Conservation (phyloP, 2,888 invertebrate species). For the Scaptomyza parva region DNA sequence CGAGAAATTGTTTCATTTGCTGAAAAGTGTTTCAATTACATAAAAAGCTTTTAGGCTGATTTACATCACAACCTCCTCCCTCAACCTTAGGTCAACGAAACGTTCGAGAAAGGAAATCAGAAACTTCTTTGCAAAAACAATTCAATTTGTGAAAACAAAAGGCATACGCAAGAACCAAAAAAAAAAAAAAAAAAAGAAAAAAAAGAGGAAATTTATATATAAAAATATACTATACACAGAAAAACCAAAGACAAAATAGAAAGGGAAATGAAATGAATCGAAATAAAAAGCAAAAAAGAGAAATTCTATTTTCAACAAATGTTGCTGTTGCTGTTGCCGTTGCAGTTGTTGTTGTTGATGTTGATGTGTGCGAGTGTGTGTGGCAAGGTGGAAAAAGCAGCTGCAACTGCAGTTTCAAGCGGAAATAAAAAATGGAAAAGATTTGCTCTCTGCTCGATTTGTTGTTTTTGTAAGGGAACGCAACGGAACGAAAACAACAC, state of each 20-base stretch:
- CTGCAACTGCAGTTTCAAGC: constrained; percentile 58
- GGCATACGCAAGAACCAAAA: constrained; percentile 29
- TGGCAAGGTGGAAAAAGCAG: constrained; percentile 47
- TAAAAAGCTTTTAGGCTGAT: constrained; percentile 64
- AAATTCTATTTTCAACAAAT: constrained; percentile 53
- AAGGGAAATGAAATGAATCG: constrained; percentile 49
- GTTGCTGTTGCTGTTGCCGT: neutral
- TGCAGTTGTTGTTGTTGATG: constrained; percentile 19
- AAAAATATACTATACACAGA: constrained; percentile 6
- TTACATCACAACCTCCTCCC: constrained; percentile 34
- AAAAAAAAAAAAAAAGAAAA: constrained; percentile 1
- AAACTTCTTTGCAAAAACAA: constrained; percentile 67
- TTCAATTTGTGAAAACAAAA: constrained; percentile 69
- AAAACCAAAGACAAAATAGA: constrained; percentile 10
- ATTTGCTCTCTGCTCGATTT: constrained; percentile 18
- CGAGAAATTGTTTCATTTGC: constrained; percentile 55
- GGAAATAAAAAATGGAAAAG: constrained; percentile 66
- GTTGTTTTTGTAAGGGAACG: constrained; percentile 25
- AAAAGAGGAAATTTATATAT: neutral
- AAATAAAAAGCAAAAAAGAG: constrained; percentile 25
- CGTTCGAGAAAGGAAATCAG: constrained; percentile 56
- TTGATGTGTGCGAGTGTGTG: constrained; percentile 48
- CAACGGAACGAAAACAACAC: constrained; percentile 34
- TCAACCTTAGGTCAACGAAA: constrained; percentile 4
- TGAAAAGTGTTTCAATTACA: constrained; percentile 70